Percentiles rank a stretch among this genome's conserved stretches.
Evolutionary conservation across 1,140 invertebrate genomes (phyloP).

Genomic region (Melanaphis sacchari): DNA sequence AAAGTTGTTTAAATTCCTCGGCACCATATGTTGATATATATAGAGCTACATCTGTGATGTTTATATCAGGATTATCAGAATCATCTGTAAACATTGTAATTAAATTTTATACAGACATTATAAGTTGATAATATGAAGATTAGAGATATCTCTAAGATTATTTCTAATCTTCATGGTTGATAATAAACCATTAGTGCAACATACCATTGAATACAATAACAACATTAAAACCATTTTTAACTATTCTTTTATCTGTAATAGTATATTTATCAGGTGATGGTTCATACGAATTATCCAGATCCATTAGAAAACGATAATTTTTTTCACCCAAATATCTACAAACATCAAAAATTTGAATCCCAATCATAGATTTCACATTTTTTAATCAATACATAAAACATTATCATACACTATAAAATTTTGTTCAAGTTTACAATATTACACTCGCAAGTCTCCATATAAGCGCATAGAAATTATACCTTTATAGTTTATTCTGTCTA

Average conservation of each 20-base stretch:
- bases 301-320: conserved; percentile 59
- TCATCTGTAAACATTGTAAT: not conserved
- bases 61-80: conserved; percentile 36
- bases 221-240: conserved; percentile 61
- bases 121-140: too few relatives aligned
- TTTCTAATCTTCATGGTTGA: too few relatives aligned
- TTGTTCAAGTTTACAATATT: too few relatives aligned
- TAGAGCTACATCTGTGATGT: conserved; percentile 57
- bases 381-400: not conserved
- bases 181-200: not conserved
- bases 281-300: conserved; percentile 58
- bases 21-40: conserved; percentile 56
- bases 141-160: too few relatives aligned
- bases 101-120: not conserved
- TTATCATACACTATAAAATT: not conserved
- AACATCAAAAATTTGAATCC: not conserved
- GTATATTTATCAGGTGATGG: conserved; percentile 46
- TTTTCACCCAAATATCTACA: conserved; percentile 58
- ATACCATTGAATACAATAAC: conserved; percentile 56
- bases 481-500: too few relatives aligned
- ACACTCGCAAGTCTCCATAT: not conserved
- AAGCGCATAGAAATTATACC: too few relatives aligned
- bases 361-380: not conserved
- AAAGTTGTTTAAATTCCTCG: conserved; percentile 58
- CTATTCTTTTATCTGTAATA: conserved; percentile 59